Percentiles rank a stretch among this genome's conserved stretches.
Evolutionary conservation across 2,888 invertebrate genomes (phyloP).

Genomic region (Ommatoiulus sabulosus): DNA sequence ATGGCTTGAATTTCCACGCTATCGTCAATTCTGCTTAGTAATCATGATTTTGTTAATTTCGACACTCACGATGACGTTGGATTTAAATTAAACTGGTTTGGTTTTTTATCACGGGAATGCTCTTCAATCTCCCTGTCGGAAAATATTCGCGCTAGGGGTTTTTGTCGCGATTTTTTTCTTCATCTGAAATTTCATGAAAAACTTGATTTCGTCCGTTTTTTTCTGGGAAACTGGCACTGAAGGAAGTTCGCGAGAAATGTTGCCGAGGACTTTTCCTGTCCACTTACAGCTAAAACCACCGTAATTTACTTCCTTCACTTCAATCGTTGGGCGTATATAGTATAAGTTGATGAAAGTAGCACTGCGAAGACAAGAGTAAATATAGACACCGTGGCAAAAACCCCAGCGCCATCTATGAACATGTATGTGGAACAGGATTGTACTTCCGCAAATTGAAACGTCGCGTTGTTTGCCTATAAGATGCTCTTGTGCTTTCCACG

Average conservation of each 20-base stretch:
- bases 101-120: not conserved
- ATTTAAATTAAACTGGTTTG: slow-evolving; percentile 22
- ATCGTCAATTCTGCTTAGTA: not conserved
- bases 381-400: too few species aligned
- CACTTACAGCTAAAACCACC: slow-evolving; percentile 28
- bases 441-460: too few species aligned
- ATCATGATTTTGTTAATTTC: slow-evolving; percentile 18
- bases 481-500: too few species aligned
- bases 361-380: too few species aligned
- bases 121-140: not conserved
- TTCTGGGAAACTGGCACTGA: not conserved
- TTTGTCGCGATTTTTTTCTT: not conserved
- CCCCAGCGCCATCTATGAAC: too few species aligned
- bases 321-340: not conserved
- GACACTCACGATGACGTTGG: slow-evolving; percentile 3
- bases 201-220: slow-evolving; percentile 18
- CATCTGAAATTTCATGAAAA: not conserved
- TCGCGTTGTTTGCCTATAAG: too few species aligned
- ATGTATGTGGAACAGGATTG: too few species aligned
- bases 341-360: too few species aligned
- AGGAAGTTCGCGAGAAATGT: not conserved
- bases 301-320: not conserved
- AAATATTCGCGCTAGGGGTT: not conserved
- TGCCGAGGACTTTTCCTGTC: slow-evolving; percentile 31
- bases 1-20: not conserved